Base-by-base conservation (phyloP, 2,113 vertebrate genomes). In the Eptesicus fuscus region DNA sequence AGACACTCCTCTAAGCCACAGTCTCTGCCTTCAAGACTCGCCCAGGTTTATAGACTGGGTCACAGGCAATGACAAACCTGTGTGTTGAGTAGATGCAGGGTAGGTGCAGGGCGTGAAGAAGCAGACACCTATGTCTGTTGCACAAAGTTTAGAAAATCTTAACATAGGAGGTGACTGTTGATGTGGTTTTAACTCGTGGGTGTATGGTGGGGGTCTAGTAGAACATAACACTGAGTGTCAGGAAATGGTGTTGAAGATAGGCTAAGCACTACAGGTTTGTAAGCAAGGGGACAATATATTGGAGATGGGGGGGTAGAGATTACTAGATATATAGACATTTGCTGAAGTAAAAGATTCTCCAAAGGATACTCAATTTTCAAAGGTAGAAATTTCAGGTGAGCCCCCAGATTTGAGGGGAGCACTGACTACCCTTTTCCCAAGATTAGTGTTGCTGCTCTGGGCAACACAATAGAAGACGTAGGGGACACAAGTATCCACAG, bases 121-220 rank as follows among this genome's bases (percentile, higher is more conserved):
- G 25, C 42, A 65, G 78, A 84, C 22, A 2, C 11, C 32, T 63
- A 9, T n/a, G 23, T 88, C 37, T 37, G 51, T 51, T 61, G 61
- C 32, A 40, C 22, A 35, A 5, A 63, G 20, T 28, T 65, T 82
- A 63, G 18, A 88, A 78, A 74, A 32, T 42, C 23, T 49, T 86
- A 77, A 56, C 18, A 22, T 25, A 67, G 8, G 6, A 28, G 0
- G 70, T 9, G 23, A 40, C 5, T 59, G 51, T 0, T 90, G 23
- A 47, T 32, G 18, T 86, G 20, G 4, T 71, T 56, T 56, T 76
- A 40, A 56, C 6, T 61, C 32, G 30, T 23, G 7, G 14, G 44
- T 28, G 5, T 32, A 7, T 1, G 4, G 9, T 3, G 0, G 42
- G 25, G 25, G 32, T 0, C 3, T 30, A 83, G 16, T 4, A 69